Conservation (phyloP, 2,113 vertebrate genomes). For the Forbesichthys papilliferus region DNA sequence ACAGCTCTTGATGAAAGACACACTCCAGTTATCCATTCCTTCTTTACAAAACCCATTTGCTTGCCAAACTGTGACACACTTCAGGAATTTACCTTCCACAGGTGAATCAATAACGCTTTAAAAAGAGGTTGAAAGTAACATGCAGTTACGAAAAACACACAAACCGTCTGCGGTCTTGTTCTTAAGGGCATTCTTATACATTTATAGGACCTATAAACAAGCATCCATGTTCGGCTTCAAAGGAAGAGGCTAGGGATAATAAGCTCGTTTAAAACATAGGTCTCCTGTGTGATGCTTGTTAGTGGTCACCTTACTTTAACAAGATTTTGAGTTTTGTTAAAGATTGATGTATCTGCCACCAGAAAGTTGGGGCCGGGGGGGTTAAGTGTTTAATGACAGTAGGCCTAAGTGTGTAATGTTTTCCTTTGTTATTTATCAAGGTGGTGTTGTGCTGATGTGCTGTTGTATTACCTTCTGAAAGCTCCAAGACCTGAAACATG, state of each 20-base stretch:
- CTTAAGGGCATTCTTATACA: not conserved
- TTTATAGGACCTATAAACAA: constrained; percentile 29
- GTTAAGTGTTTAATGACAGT: too few species aligned
- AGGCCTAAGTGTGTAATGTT: not conserved
- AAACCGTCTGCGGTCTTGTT: constrained; percentile 6
- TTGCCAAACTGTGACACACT: constrained; percentile 3
- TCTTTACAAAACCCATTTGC: constrained; percentile 27
- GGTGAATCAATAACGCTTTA: not conserved
- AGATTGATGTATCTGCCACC: not conserved
- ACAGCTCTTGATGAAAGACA: constrained; percentile 29
- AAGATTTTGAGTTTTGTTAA: not conserved
- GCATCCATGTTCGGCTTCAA: constrained; percentile 3
- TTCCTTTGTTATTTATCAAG: constrained; percentile 44
- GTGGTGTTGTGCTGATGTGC: constrained; percentile 64
- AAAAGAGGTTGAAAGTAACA: constrained; percentile 16
- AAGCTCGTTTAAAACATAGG: not conserved
- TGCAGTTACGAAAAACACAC: constrained; percentile 22
- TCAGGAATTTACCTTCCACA: constrained; percentile 11
- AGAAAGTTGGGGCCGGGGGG: too few species aligned
- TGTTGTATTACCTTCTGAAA: constrained; percentile 51
- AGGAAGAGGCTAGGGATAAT: not conserved
- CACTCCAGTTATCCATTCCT: constrained; percentile 15
- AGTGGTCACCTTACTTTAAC: too few species aligned
- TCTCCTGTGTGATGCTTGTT: not conserved
- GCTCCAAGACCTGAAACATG: constrained; percentile 75